These are phyloP conservation scores for Anolis apletophallus DNA, from an alignment of 2,797 vertebrate genomes.

Conservation along the genomic window DNA sequence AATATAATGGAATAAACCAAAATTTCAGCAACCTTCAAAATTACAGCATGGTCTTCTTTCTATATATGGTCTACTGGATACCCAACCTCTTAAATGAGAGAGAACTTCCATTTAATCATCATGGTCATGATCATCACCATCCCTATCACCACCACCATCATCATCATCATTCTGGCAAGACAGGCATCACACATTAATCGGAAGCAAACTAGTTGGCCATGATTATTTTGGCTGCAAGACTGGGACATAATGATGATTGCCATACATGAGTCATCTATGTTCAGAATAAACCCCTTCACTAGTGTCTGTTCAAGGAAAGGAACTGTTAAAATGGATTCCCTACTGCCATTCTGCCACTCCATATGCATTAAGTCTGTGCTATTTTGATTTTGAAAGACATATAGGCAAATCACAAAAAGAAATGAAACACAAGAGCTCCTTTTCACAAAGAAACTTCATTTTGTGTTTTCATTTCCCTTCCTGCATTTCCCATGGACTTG, in stretches of 20 bases:
- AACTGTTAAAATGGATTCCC: background rate
- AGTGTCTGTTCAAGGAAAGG: background rate
- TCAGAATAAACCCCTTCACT: background rate
- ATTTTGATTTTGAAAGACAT: constrained; percentile 24
- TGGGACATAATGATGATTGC: background rate
- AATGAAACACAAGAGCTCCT: background rate
- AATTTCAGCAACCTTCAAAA: background rate
- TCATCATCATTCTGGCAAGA: background rate
- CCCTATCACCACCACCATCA: background rate
- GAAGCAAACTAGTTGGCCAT: background rate
- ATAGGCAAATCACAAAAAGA: constrained; percentile 9
- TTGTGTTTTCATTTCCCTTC: background rate
- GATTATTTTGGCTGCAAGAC: background rate
- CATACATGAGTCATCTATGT: background rate
- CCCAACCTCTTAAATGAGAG: background rate
- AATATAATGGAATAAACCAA: background rate
- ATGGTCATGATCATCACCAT: background rate
- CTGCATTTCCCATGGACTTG: constrained; percentile 18
- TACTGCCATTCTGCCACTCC: background rate
- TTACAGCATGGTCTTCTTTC: background rate
- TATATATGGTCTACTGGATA: background rate
- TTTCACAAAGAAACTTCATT: constrained; percentile 16
- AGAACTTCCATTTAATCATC: background rate
- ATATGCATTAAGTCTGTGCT: background rate
- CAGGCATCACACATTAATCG: background rate